Evolutionary conservation across 2,888 invertebrate genomes (phyloP).

Genomic region (Serrognathus titanus): DNA sequence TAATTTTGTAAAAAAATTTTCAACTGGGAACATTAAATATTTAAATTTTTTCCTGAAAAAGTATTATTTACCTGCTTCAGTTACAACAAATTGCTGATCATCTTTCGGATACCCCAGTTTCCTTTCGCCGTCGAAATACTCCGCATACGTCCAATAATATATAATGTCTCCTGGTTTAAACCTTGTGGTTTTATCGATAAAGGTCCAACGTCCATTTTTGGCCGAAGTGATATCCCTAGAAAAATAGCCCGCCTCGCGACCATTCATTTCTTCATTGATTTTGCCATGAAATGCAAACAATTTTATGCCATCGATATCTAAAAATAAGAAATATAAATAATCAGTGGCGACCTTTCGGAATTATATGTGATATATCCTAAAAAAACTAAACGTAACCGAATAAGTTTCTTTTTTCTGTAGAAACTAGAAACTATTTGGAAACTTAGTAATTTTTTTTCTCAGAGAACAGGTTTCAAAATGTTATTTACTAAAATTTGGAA

Average conservation of each 20-base stretch:
- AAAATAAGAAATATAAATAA: conserved; percentile 16
- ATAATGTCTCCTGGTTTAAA: conserved; percentile 65
- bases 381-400: no score
- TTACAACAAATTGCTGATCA: conserved; percentile 57
- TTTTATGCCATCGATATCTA: conserved; percentile 62
- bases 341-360: no score
- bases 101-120: conserved; percentile 63
- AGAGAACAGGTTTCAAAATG: no score
- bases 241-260: conserved; percentile 64
- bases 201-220: conserved; percentile 65
- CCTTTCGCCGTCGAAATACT: conserved; percentile 52
- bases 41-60: background rate
- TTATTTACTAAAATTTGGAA: no score
- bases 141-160: conserved; percentile 74
- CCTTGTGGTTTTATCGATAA: conserved; percentile 56
- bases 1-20: no score
- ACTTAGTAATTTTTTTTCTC: no score
- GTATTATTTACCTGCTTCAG: background rate
- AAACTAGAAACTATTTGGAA: no score
- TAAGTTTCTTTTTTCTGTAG: no score
- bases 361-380: no score
- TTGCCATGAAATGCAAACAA: conserved; percentile 75
- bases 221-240: conserved; percentile 61
- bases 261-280: conserved; percentile 68
- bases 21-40: no score